Percentiles rank a stretch among this genome's conserved stretches.
Conservation (phyloP, 2,888 invertebrate genomes). For the Drosophila trichaetosa region DNA sequence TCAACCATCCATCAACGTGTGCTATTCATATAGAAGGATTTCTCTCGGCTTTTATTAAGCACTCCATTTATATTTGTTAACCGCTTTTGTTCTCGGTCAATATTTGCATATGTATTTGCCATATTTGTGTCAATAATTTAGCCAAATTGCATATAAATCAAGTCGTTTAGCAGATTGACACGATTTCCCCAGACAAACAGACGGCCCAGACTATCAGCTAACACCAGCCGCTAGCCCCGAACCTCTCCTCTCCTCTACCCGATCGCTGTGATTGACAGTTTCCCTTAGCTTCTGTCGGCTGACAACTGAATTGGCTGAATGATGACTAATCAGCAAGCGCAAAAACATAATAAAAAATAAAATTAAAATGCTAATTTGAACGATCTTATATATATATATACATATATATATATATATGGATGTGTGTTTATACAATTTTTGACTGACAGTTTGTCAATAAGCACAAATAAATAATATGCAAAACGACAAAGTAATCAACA, state of each 20-base stretch:
- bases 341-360: neutral
- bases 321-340: slow-evolving; percentile 51
- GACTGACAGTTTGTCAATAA: neutral
- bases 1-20: slow-evolving; percentile 9
- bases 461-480: neutral
- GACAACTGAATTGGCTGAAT: slow-evolving; percentile 56
- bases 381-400: neutral
- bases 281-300: slow-evolving; percentile 36
- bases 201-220: neutral
- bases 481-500: neutral
- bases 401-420: neutral
- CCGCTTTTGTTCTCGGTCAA: neutral
- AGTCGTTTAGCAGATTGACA: slow-evolving; percentile 26
- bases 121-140: neutral
- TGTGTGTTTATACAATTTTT: neutral
- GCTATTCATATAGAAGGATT: neutral
- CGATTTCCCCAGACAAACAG: slow-evolving; percentile 6
- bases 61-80: slow-evolving; percentile 19
- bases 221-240: neutral
- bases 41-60: slow-evolving; percentile 27
- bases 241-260: neutral
- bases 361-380: slow-evolving; percentile 3
- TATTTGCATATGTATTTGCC: neutral
- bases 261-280: slow-evolving; percentile 48
- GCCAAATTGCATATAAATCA: neutral